A percentile compares a stretch with the other conserved stretches of the same genome.
Evolutionary conservation across 2,888 invertebrate species (phyloP).

Genomic region (Corbicula japonica): DNA sequence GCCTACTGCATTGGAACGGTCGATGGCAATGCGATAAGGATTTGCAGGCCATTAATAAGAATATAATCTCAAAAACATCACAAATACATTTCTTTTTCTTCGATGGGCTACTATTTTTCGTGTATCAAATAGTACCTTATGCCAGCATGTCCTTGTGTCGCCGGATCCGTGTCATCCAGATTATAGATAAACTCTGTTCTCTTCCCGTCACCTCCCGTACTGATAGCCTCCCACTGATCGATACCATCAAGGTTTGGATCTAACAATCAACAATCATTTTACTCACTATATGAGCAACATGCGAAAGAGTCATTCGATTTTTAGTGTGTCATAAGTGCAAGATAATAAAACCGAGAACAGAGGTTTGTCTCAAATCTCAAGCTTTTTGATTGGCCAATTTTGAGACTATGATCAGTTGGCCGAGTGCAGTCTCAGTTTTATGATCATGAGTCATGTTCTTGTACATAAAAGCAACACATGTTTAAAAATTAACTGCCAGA

Average conservation of each 20-base stretch:
- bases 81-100: too few species aligned
- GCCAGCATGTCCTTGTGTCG: slow-evolving; percentile 66
- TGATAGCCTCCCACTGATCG: slow-evolving; percentile 66
- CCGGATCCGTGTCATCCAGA: slow-evolving; percentile 61
- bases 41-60: too few species aligned
- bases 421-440: too few species aligned
- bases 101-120: too few species aligned
- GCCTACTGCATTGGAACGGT: too few species aligned
- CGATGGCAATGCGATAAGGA: too few species aligned
- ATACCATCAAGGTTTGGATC: slow-evolving; percentile 68
- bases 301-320: background rate
- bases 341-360: background rate
- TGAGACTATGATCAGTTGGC: background rate
- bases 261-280: slow-evolving; percentile 15
- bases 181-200: slow-evolving; percentile 74
- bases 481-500: too few species aligned
- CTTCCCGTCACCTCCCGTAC: slow-evolving; percentile 36
- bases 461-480: too few species aligned
- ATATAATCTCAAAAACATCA: too few species aligned
- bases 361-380: background rate
- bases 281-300: background rate
- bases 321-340: background rate
- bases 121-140: slow-evolving; percentile 70
- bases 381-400: background rate
- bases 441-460: too few species aligned